Conservation (phyloP, 2,113 vertebrate species). For the Ceyx margarethae region DNA sequence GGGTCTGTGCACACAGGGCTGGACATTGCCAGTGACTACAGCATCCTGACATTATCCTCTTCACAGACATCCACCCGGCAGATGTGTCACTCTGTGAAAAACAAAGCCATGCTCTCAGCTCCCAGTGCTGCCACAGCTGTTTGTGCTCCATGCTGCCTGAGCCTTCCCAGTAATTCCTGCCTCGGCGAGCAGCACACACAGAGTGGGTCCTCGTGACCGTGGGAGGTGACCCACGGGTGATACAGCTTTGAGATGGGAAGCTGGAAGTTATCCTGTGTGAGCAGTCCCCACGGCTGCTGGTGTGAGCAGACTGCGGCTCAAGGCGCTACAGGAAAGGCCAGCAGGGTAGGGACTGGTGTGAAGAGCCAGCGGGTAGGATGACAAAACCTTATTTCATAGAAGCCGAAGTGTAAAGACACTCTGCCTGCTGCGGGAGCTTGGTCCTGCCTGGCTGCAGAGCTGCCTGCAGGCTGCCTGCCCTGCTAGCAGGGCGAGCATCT, state of each 20-base stretch:
- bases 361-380: not conserved
- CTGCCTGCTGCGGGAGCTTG: not conserved
- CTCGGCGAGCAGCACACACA: accelerated
- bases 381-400: not conserved
- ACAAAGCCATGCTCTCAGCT: accelerated
- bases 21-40: not conserved
- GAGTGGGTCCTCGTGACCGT: accelerated
- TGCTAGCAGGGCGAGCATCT: not conserved
- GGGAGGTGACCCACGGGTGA: accelerated
- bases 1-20: not conserved
- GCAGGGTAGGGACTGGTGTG: not conserved
- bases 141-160: not conserved
- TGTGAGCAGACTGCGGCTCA: accelerated
- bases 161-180: not conserved
- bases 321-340: not conserved
- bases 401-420: not conserved
- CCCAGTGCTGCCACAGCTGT: accelerated
- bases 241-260: not conserved
- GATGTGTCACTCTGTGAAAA: accelerated
- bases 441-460: not conserved
- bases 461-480: conserved; percentile 7
- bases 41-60: not conserved
- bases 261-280: accelerated
- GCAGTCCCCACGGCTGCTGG: not conserved
- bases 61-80: accelerated